Percentiles rank a stretch among this genome's conserved stretches.
Conservation (phyloP, 2,113 vertebrate species). For the Balaenoptera acutorostrata region DNA sequence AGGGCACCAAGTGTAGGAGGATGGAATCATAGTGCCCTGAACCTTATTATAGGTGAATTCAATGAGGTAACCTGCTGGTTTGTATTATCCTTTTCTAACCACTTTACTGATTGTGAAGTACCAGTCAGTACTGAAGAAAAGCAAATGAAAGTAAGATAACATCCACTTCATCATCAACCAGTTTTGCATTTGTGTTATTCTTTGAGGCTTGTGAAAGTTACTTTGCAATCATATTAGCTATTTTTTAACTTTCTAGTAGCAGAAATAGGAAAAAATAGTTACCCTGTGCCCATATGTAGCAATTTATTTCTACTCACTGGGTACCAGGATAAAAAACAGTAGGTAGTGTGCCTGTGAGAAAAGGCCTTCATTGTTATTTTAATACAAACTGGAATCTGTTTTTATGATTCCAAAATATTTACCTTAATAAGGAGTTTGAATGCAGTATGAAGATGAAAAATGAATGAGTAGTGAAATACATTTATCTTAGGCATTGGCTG, state of each 20-base stretch:
- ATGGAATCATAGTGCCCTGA: neutral
- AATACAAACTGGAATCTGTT: constrained; percentile 29
- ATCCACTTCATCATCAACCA: neutral
- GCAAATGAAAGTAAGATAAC: neutral
- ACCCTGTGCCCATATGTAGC: neutral
- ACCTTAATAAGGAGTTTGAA: constrained; percentile 59
- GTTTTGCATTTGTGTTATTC: neutral
- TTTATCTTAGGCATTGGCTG: constrained; percentile 71
- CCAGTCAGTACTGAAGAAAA: neutral
- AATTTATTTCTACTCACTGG: neutral
- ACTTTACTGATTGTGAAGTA: neutral
- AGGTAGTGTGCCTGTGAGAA: neutral
- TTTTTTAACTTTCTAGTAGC: neutral
- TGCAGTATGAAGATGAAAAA: constrained; percentile 65
- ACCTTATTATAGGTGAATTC: neutral
- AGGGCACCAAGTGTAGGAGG: rapidly evolving
- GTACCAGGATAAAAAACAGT: neutral
- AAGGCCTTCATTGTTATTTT: neutral
- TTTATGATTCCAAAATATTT: constrained; percentile 58
- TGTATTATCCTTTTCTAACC: neutral
- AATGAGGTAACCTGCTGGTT: neutral
- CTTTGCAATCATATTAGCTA: neutral
- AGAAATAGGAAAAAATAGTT: neutral
- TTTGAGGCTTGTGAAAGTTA: neutral
- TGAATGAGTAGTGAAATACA: constrained; percentile 58